Percentiles rank a stretch among this genome's conserved stretches.
Evolutionary conservation across 2,797 vertebrate genomes (phyloP).

Genomic region (Lemur catta): DNA sequence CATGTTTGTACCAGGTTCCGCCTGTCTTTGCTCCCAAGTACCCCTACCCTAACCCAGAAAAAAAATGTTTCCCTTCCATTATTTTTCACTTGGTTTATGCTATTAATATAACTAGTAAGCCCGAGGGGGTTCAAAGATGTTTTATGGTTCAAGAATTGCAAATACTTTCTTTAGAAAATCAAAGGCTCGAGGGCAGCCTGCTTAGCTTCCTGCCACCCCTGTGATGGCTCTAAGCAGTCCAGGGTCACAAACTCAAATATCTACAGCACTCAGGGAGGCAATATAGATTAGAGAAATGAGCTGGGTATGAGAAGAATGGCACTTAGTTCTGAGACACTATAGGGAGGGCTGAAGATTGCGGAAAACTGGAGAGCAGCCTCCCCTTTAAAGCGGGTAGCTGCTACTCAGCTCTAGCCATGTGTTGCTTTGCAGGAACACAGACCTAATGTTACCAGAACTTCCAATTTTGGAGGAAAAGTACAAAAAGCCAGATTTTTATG

Average conservation of each 20-base stretch:
- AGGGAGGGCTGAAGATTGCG: not conserved
- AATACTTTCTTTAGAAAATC: conserved; percentile 32
- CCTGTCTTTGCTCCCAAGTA: not conserved
- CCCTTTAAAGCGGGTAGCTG: not conserved
- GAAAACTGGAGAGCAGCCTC: not conserved
- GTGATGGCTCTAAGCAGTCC: not conserved
- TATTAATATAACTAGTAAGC: not conserved
- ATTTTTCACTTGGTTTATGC: not conserved
- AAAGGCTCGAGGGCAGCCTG: not conserved
- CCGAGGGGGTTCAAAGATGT: not conserved
- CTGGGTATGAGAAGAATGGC: not conserved
- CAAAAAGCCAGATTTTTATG: conserved; percentile 36
- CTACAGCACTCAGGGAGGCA: not conserved
- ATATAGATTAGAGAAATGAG: not conserved
- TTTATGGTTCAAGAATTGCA: not conserved
- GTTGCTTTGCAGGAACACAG: not conserved
- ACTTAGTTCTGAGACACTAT: not conserved
- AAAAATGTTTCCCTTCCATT: not conserved
- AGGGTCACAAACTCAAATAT: not conserved
- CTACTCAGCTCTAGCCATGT: not conserved
- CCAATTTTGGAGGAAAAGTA: conserved; percentile 6
- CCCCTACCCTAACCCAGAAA: not conserved
- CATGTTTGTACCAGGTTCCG: not conserved
- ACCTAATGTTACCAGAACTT: not conserved
- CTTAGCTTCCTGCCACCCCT: not conserved